Base-by-base conservation (phyloP, 2,113 vertebrate species). In the Cardinalis cardinalis region DNA sequence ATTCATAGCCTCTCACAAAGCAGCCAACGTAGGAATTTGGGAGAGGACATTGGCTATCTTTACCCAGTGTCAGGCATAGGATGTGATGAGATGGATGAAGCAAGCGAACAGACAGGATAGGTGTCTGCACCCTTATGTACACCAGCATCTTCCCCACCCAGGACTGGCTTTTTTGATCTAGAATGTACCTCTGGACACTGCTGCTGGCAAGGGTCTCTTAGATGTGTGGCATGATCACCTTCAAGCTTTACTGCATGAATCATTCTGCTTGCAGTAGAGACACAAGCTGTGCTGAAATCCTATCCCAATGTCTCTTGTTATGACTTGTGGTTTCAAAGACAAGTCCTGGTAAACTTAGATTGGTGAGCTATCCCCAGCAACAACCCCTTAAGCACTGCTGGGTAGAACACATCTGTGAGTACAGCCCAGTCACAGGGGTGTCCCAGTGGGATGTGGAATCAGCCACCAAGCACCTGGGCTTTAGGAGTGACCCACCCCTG, bases 281-380 rank as follows among this genome's bases (percentile, higher is more conserved):
- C 32, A 40, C 19, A n/a, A 58, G 8, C 3, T 40, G 7, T 32
- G 43, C 25, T 58, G 32, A 55, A 7, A 17, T 29, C 19, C 17
- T 26, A 3, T 3, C 9, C 9, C 29, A 26, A 14, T 6, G 7
- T 4, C 3, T 38, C 18, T 9, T 17, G 12, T 19, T n/a, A 20
- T 2, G 8, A 13, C 3, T 46, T 18, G 7, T 76, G 18, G 19
- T 63, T 52, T 36, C 19, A 53, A 51, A 38, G 70, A 41, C 0
- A 3, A 46, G 20, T 18, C 5, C 17, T 6, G 0, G 16, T 9
- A 17, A 12, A 8, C 43, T 48, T 21, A 84, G 13, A 8, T 24
- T 34, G 18, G 18, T 13, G 18, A 81, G 4, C 6, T 63, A 19
- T n/a, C 15, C 34, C 31, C 24, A 72, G 36, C 18, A 91, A 2